Evolutionary conservation across 2,113 vertebrate genomes (phyloP), one percentile per base, ranked within the genome.

Genomic region (Nerophis lumbriciformis): DNA sequence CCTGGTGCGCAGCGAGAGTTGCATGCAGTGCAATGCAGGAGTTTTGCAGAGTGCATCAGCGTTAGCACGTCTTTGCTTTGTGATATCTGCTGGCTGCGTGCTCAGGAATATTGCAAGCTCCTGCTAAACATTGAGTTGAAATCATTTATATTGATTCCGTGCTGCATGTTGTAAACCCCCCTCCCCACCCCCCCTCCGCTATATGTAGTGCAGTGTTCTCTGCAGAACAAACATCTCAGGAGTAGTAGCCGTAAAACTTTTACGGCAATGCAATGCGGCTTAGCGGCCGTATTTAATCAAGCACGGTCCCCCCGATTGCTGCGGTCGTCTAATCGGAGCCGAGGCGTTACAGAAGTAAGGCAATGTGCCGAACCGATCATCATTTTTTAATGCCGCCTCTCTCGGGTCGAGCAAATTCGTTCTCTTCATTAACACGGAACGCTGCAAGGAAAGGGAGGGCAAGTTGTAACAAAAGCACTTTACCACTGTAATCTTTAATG

Each of bases 11-110:
- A 62, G 53, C 61, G 50, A 57, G 50, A 5, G 8, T 35, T 60
- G 55, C 63, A 68, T 80, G 75, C 61, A 71, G 69, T 74, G 73
- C 82, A 73, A 78, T 79, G 80, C 75, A 84, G 84, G 85, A 86
- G 78, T 82, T 28, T 83, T 76, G 64, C 48, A 44, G 19, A 48
- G 57, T 66, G 59, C 39, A 59, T 64, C 53, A 53, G 51, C 47
- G 57, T 47, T 68, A 59, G 52, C 8, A 8, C 61, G 57, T 57
- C 68, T 66, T 38, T 35, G 53, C 53, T 45, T 54, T n/a, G 14
- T 39, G 36, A 59, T 57, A 59, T 71, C 68, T 65, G 19, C 15
- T 53, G 16, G 51, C 39, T 15, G 21, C 13, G 37, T 48, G 64
- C 61, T 71, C 36, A 68, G 69, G 44, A 69, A 77, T 80, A 63